Base-by-base conservation (phyloP, 2,888 invertebrate genomes). In the Biston stratarius region DNA sequence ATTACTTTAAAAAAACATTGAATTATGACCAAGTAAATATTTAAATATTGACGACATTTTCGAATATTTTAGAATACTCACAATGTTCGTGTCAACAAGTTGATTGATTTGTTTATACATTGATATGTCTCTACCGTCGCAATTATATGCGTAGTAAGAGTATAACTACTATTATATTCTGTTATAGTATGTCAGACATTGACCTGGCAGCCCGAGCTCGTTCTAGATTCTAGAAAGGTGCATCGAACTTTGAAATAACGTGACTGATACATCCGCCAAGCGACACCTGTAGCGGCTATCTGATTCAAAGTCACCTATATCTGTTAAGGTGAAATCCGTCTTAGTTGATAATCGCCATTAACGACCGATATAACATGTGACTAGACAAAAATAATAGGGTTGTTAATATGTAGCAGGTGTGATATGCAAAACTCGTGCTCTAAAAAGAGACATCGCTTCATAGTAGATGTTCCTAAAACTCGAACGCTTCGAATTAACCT, bases 141-240 rank as follows among this genome's bases (percentile, higher is more conserved):
- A 8, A 24, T 38, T 33, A 67, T 64, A 71, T 57, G 38, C 10
- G 11, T 33, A 12, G 36, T 14, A 51, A 36, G 14, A 14, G 10
- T 8, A 14, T 38, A 52, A 38, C 53, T 15, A 34, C n/a, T 55
- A 24, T n/a, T 38, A 38, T 38, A 38, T 38, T 38, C 40, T 45
- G n/a, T 44, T 3, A 1, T 45, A 45, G 14, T 12, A 48, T 64
- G 69, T 57, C 77, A 77, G 79, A 77, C 81, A 80, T 80, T 81
- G 80, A 81, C 80, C 78, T 72, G 69, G 61, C 71, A 71, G 12
- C 11, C n/a, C n/a, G 45, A 45, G 52, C 33, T 14, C 56, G 65
- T 52, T 70, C 66, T 69, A 74, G 57, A 67, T 72, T 53, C 64
- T 67, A 62, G 67, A 68, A 67, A 68, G 70, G 70, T 71, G 66